Evolutionary conservation across 2,797 vertebrate genomes (phyloP).

Genomic region (Okamejei kenojei): DNA sequence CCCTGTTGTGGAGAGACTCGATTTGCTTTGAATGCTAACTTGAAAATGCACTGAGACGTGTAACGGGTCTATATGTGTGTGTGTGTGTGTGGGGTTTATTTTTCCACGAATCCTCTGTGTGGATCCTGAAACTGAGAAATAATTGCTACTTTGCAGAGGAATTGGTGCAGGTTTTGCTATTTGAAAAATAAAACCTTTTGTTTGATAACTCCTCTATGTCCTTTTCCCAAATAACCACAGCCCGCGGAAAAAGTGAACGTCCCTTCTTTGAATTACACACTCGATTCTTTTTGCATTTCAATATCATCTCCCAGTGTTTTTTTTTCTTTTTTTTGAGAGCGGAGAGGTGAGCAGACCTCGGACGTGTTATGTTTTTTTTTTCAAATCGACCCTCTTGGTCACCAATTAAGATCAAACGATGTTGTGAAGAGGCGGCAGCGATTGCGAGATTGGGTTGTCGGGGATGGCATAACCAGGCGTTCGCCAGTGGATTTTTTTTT

Average conservation of each 20-base stretch:
- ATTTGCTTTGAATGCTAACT: background rate
- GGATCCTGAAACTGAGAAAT: background rate
- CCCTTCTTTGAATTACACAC: background rate
- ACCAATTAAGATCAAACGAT: background rate
- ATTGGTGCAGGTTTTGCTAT: background rate
- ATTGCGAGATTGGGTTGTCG: background rate
- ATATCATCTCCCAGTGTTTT: too few relatives aligned
- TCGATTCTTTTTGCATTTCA: background rate
- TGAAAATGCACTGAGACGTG: background rate
- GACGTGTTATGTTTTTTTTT: background rate
- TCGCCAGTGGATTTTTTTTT: background rate
- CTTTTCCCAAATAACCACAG: background rate
- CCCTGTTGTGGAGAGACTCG: background rate
- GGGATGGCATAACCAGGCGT: too few relatives aligned
- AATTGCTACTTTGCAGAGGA: background rate
- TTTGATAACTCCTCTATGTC: background rate
- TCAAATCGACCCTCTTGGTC: background rate
- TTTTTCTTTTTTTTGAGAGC: background rate
- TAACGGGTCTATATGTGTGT: too few relatives aligned
- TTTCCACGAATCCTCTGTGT: background rate
- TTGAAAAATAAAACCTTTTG: background rate
- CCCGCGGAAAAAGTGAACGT: background rate
- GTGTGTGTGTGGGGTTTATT: too few relatives aligned
- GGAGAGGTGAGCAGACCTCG: background rate
- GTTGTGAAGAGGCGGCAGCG: background rate